Base-by-base conservation (phyloP, 2,797 vertebrate genomes). In the Macrochelys suwanniensis region DNA sequence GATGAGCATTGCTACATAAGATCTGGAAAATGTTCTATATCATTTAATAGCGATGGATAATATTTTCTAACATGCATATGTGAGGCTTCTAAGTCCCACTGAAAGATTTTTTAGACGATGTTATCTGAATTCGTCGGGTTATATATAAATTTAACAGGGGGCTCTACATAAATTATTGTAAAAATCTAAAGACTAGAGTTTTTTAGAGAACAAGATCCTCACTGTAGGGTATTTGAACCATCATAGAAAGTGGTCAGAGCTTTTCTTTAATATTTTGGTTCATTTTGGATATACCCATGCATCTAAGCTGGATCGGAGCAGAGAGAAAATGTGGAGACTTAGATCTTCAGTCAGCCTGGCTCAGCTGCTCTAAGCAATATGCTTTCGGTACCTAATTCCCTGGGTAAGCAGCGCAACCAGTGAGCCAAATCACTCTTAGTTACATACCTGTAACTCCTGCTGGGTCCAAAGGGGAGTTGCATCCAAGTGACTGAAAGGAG, bases 241-340 rank as follows among this genome's bases (percentile, higher is more conserved):
- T 17, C 33, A 68, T 37, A 68, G n/a, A 28, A 84, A 86, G 84
- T 37, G n/a, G 50, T 21, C 54, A 4, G n/a, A 76, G 74, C 49
- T 89, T 89, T 96, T 96, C 81, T 47, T 94, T 53, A 88, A 3
- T 76, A 45, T 84, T 88, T 47, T 59, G 21, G 56, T 79, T 23
- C 12, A 49, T 54, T 54, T 37, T 88, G 37, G 21, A 80, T 92
- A 51, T 80, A 45, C 4, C 31, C 2, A 11, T 49, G 11, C 81
- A 59, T 21, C 81, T 11, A 83, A 21, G 11, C 59, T 57, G 19
- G 11, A 90, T 74, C 84, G 84, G 89, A 2, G 4, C 61, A 91
- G 76, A n/a, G 28, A 61, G 90, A 82, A 81, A 4, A 23, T 13
- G 53, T 4, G 13, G 45, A 81, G 51, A 79, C 45, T 19, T 81